These are phyloP conservation scores for Eumaeus atala DNA, from an alignment of 1,140 invertebrate genomes.

Conservation along the genomic window DNA sequence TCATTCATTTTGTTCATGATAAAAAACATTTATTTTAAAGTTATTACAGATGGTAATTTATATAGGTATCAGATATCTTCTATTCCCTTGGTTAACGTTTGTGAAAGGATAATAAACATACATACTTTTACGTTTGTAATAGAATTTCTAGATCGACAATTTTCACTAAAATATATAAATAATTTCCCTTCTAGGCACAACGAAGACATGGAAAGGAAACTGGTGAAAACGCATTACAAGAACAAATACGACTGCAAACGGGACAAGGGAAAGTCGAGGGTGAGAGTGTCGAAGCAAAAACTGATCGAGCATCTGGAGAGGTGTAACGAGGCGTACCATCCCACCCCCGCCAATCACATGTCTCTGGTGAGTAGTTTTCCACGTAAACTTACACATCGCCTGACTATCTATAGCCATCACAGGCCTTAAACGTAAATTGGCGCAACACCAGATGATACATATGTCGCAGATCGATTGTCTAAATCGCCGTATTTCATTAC, in stretches of 20 bases:
- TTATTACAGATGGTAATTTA: too few species aligned
- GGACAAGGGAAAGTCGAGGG: slow-evolving; percentile 38
- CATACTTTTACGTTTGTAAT: too few species aligned
- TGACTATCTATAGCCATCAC: background rate
- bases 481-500: too few species aligned
- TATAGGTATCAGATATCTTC: too few species aligned
- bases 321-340: slow-evolving; percentile 45
- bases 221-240: slow-evolving; percentile 80
- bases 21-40: too few species aligned
- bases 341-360: slow-evolving; percentile 14
- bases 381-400: background rate
- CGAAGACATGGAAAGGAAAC: slow-evolving; percentile 83
- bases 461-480: too few species aligned
- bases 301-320: slow-evolving; percentile 53
- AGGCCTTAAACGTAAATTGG: background rate
- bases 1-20: too few species aligned
- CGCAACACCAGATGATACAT: background rate
- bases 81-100: too few species aligned
- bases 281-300: slow-evolving; percentile 50
- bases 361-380: slow-evolving; percentile 2
- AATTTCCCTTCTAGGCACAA: slow-evolving; percentile 80
- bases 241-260: slow-evolving; percentile 71
- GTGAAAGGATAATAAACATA: too few species aligned
- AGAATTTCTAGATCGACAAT: too few species aligned
- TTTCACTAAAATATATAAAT: too few species aligned